Base-by-base conservation (phyloP, 2,113 vertebrate genomes). In the Rattus norvegicus region DNA sequence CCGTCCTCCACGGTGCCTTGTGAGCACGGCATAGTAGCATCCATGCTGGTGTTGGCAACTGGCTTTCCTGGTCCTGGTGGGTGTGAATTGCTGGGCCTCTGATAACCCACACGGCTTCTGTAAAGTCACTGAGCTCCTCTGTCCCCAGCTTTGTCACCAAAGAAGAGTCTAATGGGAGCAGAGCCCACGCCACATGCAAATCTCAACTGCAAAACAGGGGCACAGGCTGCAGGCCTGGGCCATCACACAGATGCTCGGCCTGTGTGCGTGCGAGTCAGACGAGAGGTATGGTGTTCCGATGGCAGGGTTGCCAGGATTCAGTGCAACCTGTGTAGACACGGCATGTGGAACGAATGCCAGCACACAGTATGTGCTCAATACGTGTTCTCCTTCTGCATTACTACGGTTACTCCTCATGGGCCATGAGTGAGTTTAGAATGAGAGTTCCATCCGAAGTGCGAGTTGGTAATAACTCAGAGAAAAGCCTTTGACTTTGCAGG, bases 181-280 rank as follows among this genome's bases (percentile, higher is more conserved):
- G 39, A 47, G 33, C 33, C 5, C 49, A 72, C 13, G 24, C 14
- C 22, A 39, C 36, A 19, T 26, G 49, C 39, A 16, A 33, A 52
- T 4, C 36, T n/a, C 43, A 16, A 20, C 67, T 9, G 76, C 54
- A 2, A 26, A 1, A 0, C 20, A 2, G 1, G 0, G 54, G 39
- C 63, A 3, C 65, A 1, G 33, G 81, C 17, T 28, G 73, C 7
- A 10, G 73, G 36, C 63, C 70, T 1, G 49, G 77, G 2, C 6
- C 9, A 59, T 80, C 81, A 65, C 13, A 7, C 2, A 1, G 49
- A 5, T 22, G 7, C n/a, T 22, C 36, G 1, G 14, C 67, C 0
- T 0, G 26, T 2, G n/a, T n/a, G 5, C 72, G 20, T 43, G 0
- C 7, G 2, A 0, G 7, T 5, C 0, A 4, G 4, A 4, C 0